Evolutionary conservation across 2,797 vertebrate species (phyloP).

Genomic region (Acrossocheilus fasciatus): DNA sequence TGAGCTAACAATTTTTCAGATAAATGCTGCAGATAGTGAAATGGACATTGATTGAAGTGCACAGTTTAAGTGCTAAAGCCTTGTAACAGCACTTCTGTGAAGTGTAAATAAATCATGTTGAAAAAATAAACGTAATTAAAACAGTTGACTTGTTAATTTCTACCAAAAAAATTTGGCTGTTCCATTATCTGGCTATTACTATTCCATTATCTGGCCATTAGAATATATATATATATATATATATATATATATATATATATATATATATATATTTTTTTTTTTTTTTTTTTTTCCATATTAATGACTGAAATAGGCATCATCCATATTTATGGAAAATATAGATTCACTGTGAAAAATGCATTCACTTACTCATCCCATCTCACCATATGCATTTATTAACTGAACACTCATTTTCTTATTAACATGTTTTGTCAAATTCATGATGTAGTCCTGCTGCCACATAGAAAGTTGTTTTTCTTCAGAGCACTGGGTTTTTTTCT

Average conservation of each 20-base stretch:
- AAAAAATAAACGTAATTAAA: slow-evolving; percentile 33
- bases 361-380: neutral
- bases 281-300: neutral
- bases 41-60: neutral
- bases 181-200: neutral
- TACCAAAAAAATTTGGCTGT: neutral
- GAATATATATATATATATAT: no score
- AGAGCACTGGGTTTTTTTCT: slow-evolving; percentile 33
- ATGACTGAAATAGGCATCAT: neutral
- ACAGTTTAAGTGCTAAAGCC: neutral
- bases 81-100: neutral
- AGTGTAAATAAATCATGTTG: slow-evolving; percentile 38
- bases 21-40: neutral
- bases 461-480: slow-evolving; percentile 40
- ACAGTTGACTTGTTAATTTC: neutral
- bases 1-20: neutral
- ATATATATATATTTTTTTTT: no score
- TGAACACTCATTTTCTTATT: neutral
- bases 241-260: no score
- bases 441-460: slow-evolving; percentile 1
- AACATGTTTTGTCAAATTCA: slow-evolving; percentile 15
- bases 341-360: neutral
- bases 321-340: neutral
- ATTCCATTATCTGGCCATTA: neutral
- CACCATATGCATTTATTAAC: neutral